phyloP scores from a whole-genome alignment of 2,888 invertebrate genomes.

The Netelia fuscicornis region DNA sequence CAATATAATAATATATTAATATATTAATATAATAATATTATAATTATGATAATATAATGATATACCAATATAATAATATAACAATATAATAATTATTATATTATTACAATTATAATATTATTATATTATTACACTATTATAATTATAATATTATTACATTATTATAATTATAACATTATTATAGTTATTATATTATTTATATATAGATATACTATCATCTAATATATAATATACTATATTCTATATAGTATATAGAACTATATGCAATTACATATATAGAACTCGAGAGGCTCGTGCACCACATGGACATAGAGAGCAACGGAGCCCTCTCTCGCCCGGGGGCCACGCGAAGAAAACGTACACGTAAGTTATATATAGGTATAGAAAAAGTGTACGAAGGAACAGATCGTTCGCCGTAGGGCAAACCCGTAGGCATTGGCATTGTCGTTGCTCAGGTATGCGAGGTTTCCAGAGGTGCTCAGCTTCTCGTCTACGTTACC shows the following conservation, averaged over 20 bases:
- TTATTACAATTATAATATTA: too few relatives aligned
- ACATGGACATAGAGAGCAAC: conserved; percentile 53
- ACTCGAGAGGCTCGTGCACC: conserved; percentile 37
- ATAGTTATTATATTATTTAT: too few relatives aligned
- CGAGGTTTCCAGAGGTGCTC: conserved; percentile 70
- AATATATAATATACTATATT: too few relatives aligned
- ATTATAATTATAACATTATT: too few relatives aligned
- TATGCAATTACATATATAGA: not conserved
- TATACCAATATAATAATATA: too few relatives aligned
- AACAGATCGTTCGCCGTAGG: conserved; percentile 67
- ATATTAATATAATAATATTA: too few relatives aligned
- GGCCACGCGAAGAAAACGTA: conserved; percentile 17
- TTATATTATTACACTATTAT: too few relatives aligned
- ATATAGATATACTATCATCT: too few relatives aligned
- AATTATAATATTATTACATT: too few relatives aligned
- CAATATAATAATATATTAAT: too few relatives aligned
- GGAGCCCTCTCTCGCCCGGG: conserved; percentile 26
- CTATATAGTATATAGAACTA: not conserved
- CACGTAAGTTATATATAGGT: conserved; percentile 5
- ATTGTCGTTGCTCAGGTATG: conserved; percentile 79
- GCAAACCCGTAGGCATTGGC: conserved; percentile 72
- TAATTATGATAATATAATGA: too few relatives aligned
- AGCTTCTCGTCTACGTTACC: conserved; percentile 45
- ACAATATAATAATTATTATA: too few relatives aligned
- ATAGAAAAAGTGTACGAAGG: conserved; percentile 25